phyloP scores from a whole-genome alignment of 2,113 vertebrate genomes.

The Myrmecophaga tridactyla region DNA sequence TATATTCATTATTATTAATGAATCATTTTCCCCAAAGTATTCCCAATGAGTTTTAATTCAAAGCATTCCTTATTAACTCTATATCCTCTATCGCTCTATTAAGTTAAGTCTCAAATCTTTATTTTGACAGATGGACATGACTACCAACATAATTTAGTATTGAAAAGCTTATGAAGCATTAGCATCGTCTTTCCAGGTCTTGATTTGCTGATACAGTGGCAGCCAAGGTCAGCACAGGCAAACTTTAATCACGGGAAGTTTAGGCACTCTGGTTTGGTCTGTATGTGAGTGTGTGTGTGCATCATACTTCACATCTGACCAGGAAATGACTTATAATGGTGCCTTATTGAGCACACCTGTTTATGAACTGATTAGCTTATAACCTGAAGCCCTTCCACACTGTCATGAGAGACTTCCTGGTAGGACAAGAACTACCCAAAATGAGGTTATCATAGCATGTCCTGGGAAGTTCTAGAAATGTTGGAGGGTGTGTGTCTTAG shows the following conservation, averaged over 20 bases:
- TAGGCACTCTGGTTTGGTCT: background rate
- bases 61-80: background rate
- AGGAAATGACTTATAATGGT: background rate
- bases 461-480: accelerated
- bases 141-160: background rate
- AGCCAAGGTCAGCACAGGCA: background rate
- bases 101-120: background rate
- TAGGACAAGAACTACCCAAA: too few species aligned
- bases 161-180: background rate
- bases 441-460: background rate
- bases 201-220: background rate
- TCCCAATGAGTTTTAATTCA: background rate
- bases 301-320: background rate
- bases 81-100: background rate
- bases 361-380: background rate
- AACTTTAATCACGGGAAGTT: background rate
- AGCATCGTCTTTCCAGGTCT: background rate
- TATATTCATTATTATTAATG: background rate
- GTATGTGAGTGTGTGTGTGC: background rate
- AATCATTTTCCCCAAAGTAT: background rate
- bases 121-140: background rate
- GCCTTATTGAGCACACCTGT: too few species aligned
- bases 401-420: background rate
- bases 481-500: background rate
- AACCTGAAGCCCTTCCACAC: background rate